Conservation (phyloP, 2,797 vertebrate genomes). For the Phrynocephalus forsythii region DNA sequence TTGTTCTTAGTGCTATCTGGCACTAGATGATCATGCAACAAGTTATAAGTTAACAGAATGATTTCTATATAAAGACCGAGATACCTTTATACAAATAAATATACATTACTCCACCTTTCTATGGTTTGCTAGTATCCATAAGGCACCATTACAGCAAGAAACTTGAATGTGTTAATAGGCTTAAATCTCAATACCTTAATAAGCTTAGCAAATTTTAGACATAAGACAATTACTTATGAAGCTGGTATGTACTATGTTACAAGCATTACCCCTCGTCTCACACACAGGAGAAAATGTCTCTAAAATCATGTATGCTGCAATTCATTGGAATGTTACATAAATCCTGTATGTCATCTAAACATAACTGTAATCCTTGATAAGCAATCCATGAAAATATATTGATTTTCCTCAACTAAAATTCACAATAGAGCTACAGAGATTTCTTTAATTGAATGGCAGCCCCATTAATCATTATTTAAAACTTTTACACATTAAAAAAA, state of each 20-base stretch:
- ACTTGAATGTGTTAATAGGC: neutral
- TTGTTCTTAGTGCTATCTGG: neutral
- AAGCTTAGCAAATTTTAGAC: neutral
- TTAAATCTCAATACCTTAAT: neutral
- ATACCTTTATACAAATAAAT: no score
- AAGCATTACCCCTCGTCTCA: neutral
- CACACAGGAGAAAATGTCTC: neutral
- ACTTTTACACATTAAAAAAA: neutral
- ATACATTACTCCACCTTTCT: neutral
- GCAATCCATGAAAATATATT: neutral
- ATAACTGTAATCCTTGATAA: neutral
- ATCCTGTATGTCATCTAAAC: neutral
- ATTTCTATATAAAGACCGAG: neutral
- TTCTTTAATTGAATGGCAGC: neutral
- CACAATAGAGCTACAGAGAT: neutral
- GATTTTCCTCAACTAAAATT: neutral
- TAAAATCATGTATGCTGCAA: neutral
- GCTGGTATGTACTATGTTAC: neutral
- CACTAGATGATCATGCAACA: neutral
- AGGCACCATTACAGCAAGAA: neutral
- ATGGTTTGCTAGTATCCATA: neutral
- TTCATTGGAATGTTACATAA: neutral
- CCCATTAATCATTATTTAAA: neutral
- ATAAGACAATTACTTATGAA: neutral
- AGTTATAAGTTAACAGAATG: neutral